Evolutionary conservation across 2,113 vertebrate species (phyloP).

Genomic region (Lichenostomus cassidix): DNA sequence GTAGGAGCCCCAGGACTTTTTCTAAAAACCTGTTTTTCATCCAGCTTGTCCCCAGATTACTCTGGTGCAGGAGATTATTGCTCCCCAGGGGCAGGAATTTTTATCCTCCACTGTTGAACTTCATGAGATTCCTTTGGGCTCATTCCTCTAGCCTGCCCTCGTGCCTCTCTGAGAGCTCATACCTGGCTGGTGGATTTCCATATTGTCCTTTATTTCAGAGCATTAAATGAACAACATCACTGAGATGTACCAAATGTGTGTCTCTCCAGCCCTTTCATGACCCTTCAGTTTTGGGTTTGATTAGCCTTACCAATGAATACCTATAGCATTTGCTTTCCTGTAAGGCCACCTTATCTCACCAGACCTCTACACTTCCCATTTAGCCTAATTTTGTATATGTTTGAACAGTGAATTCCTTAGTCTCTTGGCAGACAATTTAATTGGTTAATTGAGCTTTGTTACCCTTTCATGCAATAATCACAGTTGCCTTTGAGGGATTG

Average conservation of each 20-base stretch:
- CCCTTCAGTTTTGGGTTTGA: neutral
- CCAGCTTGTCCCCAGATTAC: too few relatives aligned
- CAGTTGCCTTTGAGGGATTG: neutral
- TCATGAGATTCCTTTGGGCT: neutral
- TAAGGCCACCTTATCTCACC: neutral
- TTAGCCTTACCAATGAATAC: neutral
- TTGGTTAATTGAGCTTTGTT: conserved; percentile 31
- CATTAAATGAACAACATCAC: neutral
- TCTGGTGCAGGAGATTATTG: neutral
- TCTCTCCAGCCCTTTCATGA: neutral
- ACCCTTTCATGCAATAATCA: neutral
- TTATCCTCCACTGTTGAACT: neutral
- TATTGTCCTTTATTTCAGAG: neutral
- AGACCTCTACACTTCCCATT: neutral
- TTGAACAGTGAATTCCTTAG: neutral
- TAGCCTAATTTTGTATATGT: neutral
- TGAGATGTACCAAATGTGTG: neutral
- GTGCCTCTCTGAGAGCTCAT: neutral
- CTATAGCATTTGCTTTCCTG: neutral
- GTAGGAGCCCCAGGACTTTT: neutral
- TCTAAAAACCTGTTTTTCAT: neutral
- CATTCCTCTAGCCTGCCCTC: neutral
- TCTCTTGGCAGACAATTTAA: conserved; percentile 17
- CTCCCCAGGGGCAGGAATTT: neutral
- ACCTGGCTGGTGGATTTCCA: neutral